Conservation (phyloP, 1,140 invertebrate genomes). For the Drosophila prosaltans region DNA sequence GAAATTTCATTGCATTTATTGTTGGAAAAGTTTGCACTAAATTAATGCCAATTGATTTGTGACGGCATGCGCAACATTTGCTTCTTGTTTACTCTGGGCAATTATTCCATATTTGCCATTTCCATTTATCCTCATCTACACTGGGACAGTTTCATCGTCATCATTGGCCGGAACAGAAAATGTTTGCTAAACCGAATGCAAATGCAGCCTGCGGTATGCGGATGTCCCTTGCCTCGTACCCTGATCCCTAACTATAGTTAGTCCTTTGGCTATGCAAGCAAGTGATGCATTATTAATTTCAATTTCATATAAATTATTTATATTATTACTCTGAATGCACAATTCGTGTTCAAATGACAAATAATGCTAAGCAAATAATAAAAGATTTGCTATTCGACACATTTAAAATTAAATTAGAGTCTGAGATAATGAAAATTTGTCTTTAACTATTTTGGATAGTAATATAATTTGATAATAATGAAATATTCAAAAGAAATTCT, state of each 20-base stretch:
- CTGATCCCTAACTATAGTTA: neutral
- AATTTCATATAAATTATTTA: neutral
- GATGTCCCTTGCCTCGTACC: neutral
- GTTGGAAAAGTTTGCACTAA: constrained; percentile 34
- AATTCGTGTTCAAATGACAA: neutral
- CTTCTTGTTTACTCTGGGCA: constrained; percentile 38
- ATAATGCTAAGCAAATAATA: neutral
- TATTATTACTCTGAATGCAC: neutral
- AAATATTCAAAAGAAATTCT: no score
- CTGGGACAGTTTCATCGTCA: constrained; percentile 1
- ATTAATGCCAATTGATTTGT: constrained; percentile 75
- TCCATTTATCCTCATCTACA: neutral
- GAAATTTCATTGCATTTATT: constrained; percentile 4
- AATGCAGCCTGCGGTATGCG: neutral
- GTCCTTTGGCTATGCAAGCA: neutral
- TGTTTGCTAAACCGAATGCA: constrained; percentile 3
- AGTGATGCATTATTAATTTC: constrained; percentile 8
- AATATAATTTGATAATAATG: no score
- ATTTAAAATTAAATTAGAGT: neutral
- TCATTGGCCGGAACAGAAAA: neutral
- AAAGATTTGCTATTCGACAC: neutral
- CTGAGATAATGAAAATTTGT: no score
- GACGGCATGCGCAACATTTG: constrained; percentile 47
- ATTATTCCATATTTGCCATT: constrained; percentile 39
- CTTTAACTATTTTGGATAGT: no score